phyloP scores from a whole-genome alignment of 2,888 invertebrate genomes.

The Helleia helle region DNA sequence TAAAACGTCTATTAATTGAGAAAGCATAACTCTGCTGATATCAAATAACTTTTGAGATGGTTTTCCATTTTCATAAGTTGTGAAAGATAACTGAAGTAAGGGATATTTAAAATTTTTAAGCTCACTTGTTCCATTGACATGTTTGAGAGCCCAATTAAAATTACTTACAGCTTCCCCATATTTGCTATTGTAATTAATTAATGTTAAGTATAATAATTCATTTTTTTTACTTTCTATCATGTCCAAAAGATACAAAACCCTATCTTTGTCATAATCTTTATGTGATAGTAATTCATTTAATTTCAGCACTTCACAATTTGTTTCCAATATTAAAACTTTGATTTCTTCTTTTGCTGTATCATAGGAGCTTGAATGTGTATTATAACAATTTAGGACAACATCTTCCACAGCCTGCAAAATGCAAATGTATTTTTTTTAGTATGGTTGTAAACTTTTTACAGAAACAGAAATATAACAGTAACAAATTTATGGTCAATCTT shows the following conservation, averaged over 20 bases:
- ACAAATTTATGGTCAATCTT: too few species aligned
- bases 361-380: slow-evolving; percentile 12
- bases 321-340: slow-evolving; percentile 27
- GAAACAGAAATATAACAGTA: too few species aligned
- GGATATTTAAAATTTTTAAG: slow-evolving; percentile 42
- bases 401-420: slow-evolving; percentile 33
- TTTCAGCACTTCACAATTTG: slow-evolving; percentile 29
- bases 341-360: slow-evolving; percentile 26
- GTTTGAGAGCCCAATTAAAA: slow-evolving; percentile 47
- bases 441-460: too few species aligned
- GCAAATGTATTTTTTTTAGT: too few species aligned
- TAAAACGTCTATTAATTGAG: slow-evolving; percentile 37
- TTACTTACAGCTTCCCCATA: slow-evolving; percentile 35
- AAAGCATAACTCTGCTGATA: slow-evolving; percentile 38
- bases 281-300: slow-evolving; percentile 23
- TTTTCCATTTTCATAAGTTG: slow-evolving; percentile 28
- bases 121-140: slow-evolving; percentile 46
- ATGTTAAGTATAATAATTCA: slow-evolving; percentile 30
- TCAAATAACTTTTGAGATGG: slow-evolving; percentile 35
- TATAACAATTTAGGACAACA: slow-evolving; percentile 30
- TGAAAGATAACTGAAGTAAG: slow-evolving; percentile 38
- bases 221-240: slow-evolving; percentile 30
- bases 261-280: slow-evolving; percentile 30
- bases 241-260: slow-evolving; percentile 24
- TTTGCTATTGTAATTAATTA: slow-evolving; percentile 34